A percentile compares a stretch with the other conserved stretches of the same genome.
phyloP scores from a whole-genome alignment of 2,888 invertebrate species.

The Ennomos fuscantarius region DNA sequence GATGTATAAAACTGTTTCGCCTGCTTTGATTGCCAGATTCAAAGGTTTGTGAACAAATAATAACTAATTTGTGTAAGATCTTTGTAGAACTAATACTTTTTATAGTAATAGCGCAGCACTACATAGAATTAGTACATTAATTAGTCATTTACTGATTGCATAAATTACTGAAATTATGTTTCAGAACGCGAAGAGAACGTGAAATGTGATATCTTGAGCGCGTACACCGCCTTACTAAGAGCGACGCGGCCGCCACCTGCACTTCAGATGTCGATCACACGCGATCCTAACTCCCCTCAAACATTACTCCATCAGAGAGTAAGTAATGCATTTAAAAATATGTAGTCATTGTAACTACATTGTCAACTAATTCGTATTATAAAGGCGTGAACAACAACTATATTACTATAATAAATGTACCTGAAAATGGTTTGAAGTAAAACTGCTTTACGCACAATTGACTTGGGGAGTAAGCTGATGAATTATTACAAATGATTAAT shows the following conservation, averaged over 20 bases:
- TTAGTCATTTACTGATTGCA: too few species aligned
- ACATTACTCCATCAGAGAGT: constrained; percentile 84
- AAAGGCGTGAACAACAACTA: too few species aligned
- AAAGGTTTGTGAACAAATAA: constrained; percentile 86
- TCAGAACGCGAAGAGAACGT: constrained; percentile 99
- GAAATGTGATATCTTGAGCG: constrained; percentile 98
- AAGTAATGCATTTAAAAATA: constrained; percentile 26
- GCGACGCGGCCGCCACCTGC: constrained; percentile 93
- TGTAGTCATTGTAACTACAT: neutral
- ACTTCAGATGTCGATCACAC: constrained; percentile 88
- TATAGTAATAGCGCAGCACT: too few species aligned
- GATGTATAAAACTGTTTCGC: constrained; percentile 95
- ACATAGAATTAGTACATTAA: too few species aligned
- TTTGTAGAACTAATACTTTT: too few species aligned
- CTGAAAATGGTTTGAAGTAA: too few species aligned
- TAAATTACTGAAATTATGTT: neutral
- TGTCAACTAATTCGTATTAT: too few species aligned
- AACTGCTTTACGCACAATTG: too few species aligned
- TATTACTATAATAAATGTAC: too few species aligned
- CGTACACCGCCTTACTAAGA: constrained; percentile 95
- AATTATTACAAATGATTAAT: too few species aligned
- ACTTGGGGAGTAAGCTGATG: too few species aligned
- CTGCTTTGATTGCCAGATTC: constrained; percentile 95
- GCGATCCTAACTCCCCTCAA: constrained; percentile 89
- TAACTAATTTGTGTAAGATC: too few species aligned